Base-by-base conservation (phyloP, 2,888 invertebrate species). In the Idaea dimidiata region DNA sequence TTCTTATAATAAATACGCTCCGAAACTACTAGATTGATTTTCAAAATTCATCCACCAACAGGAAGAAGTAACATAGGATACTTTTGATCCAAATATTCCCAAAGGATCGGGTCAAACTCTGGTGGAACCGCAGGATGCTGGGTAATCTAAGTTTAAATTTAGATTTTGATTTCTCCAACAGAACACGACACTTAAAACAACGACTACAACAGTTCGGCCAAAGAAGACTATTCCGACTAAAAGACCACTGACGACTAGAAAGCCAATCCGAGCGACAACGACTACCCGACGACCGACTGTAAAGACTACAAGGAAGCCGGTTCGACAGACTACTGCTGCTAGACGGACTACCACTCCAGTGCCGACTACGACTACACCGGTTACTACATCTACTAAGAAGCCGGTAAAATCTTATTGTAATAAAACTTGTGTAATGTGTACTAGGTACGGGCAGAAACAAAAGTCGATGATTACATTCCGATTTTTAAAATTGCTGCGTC, bases 301-400 rank as follows among this genome's bases (percentile, higher is more conserved):
- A n/a, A 85, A 81, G 67, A 90, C 93, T 14, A 92, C 93, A 0
- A 89, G 84, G 66, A 91, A 87, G 66, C 91, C 93, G 4, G 83
- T 84, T 43, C 88, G 78, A 56, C 59, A 84, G 67, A 87, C 89
- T 16, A 86, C 89, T 0, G 72, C 75, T 16, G 77, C 78, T 16
- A 74, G 81, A 62, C 76, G 77, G 60, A 82, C 85, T 4, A 86
- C 87, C 0, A 87, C 85, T 0, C 81, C 80, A 0, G 68, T 78
- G 6, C 72, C 75, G 0, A 76, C 81, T 0, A 78, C 80, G 0
- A 83, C 82, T 0, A 24, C 24, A 24, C 3, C 24, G 24, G 24
- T 24, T 24, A 83, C 82, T 0, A 79, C 43, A 14, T 43, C 82
- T 4, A 80, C 88, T 0, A 91, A 87, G 72, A 90, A 88, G 72